Base-by-base conservation (phyloP, 2,113 vertebrate genomes). In the Propithecus coquereli region DNA sequence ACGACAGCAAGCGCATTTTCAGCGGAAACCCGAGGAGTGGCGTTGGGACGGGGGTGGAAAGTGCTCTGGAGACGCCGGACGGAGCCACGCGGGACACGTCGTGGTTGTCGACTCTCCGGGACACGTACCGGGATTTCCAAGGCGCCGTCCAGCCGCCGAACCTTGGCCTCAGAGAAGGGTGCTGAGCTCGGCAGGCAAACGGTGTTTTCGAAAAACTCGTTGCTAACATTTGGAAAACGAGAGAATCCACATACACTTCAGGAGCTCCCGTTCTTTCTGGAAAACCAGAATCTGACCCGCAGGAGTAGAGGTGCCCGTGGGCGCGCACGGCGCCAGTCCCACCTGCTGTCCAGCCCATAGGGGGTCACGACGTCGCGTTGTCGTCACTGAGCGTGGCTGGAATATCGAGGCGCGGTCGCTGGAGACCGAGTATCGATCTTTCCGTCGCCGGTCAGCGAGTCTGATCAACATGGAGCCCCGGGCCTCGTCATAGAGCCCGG, bases 211-310 rank as follows among this genome's bases (percentile, higher is more conserved):
- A 14, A 34, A 34, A 34, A 16, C 50, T 63, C 27, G 18, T 13
- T 37, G 71, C 71, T 50, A 37, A 37, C 23, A 8, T 63, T 77
- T 77, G 13, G 18, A 77, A 63, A n/a, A 2, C 25, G 57, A 76
- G 71, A 30, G 57, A 88, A 50, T 45, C 61, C 71, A 63, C 87
- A 50, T 37, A 54, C 37, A 77, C n/a, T 54, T 61, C 86, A 88
- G 57, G 87, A 30, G 63, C 63, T 76, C 71, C 57, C n/a, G 5
- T 25, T 59, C 25, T 43, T 73, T 2, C 34, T 43, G 66, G 50
- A 30, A 89, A 47, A 14, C 50, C 54, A 47, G 86, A 63, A 30
- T 13, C 43, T 37, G 43, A 20, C 8, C 0, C 2, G 9, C 71
- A 6, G 5, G 71, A 63, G 3, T 50, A 3, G 70, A 18, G 30